A percentile compares a stretch with the other conserved stretches of the same genome.
Evolutionary conservation across 2,888 invertebrate genomes (phyloP).

Genomic region (Hypena proboscidalis): DNA sequence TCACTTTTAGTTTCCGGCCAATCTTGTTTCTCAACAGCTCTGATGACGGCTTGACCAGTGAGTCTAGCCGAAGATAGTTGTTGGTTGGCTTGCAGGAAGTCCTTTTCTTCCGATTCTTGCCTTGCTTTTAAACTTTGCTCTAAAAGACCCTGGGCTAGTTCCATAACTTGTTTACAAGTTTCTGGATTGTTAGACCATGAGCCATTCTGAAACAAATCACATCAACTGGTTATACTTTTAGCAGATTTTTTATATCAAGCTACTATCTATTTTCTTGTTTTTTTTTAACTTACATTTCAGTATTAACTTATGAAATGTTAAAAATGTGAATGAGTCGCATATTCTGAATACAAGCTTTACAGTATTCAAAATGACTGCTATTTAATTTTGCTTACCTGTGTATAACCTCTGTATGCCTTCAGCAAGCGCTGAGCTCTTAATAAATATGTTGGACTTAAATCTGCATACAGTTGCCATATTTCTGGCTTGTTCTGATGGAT

Average conservation of each 20-base stretch:
- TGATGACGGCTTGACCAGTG: constrained; percentile 84
- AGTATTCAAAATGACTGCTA: too few species aligned
- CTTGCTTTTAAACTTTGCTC: constrained; percentile 84
- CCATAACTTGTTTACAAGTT: constrained; percentile 86
- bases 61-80: constrained; percentile 86
- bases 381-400: constrained; percentile 85
- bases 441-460: constrained; percentile 86
- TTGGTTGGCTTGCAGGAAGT: constrained; percentile 81
- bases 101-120: constrained; percentile 73
- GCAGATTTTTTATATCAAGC: neutral
- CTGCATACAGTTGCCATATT: constrained; percentile 93
- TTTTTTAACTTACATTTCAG: too few species aligned
- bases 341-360: too few species aligned
- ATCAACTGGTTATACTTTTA: neutral
- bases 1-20: constrained; percentile 68
- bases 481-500: constrained; percentile 88
- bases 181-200: constrained; percentile 85
- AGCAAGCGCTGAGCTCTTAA: constrained; percentile 90
- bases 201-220: constrained; percentile 61
- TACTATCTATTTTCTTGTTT: too few species aligned
- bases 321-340: too few species aligned
- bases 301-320: too few species aligned
- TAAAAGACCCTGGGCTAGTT: constrained; percentile 85
- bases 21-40: constrained; percentile 75
- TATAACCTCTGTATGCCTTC: constrained; percentile 90